Percentiles rank a stretch among this genome's conserved stretches.
These are phyloP conservation scores for Dusona sp. DNA, from an alignment of 2,888 invertebrate genomes.

Conservation along the genomic window DNA sequence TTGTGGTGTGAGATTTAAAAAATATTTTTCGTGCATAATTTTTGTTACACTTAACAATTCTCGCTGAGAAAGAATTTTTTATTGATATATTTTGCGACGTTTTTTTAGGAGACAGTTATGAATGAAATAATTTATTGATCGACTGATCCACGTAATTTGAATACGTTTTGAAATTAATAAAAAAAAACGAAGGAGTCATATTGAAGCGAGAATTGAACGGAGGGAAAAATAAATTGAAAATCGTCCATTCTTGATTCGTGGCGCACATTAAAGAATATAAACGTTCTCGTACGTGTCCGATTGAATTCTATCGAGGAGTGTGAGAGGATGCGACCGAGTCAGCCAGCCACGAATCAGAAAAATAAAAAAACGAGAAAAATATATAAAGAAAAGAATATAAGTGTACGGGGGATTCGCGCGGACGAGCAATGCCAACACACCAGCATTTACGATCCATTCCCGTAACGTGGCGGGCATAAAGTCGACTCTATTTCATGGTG, in stretches of 20 bases:
- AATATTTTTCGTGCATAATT: neutral
- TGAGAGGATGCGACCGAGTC: conserved; percentile 42
- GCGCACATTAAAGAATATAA: conserved; percentile 53
- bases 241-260: conserved; percentile 23
- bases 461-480: conserved; percentile 73
- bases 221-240: conserved; percentile 8
- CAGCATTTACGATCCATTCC: conserved; percentile 73
- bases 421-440: conserved; percentile 66
- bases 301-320: conserved; percentile 69
- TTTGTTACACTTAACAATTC: neutral
- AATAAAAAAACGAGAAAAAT: conserved; percentile 16
- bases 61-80: too few species aligned
- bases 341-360: conserved; percentile 54
- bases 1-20: too few species aligned
- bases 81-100: neutral
- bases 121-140: neutral
- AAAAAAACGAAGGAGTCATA: neutral
- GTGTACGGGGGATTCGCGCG: conserved; percentile 63
- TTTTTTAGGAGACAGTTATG: neutral
- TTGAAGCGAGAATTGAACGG: neutral
- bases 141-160: neutral
- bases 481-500: conserved; percentile 75
- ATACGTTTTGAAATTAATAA: neutral
- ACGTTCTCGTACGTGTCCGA: conserved; percentile 60
- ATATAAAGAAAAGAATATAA: conserved; percentile 29